Conservation (phyloP, 2,113 vertebrate genomes). For the Peromyscus californicus region DNA sequence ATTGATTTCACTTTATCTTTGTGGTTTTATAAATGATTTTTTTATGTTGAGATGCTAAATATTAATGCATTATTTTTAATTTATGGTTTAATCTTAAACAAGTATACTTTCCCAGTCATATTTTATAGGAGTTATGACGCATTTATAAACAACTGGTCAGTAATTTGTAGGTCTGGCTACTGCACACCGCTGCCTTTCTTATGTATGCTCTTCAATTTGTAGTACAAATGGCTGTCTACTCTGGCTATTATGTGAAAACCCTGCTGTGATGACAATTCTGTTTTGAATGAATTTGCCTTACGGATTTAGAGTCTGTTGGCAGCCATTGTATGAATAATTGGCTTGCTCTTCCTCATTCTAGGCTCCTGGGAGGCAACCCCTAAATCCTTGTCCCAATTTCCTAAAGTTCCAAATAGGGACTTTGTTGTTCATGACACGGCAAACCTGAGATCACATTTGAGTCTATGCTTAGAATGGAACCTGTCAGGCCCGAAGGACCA, state of each 20-base stretch:
- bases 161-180: background rate
- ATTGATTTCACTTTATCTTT: slow-evolving; percentile 2
- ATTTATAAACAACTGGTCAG: slow-evolving; percentile 14
- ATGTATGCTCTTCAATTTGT: background rate
- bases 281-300: slow-evolving; percentile 15
- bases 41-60: slow-evolving; percentile 38
- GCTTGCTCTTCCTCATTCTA: background rate
- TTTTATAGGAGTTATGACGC: background rate
- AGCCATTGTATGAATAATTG: background rate
- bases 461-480: background rate
- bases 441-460: background rate
- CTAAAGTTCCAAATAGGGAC: background rate
- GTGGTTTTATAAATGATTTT: slow-evolving; percentile 32
- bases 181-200: background rate
- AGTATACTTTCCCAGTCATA: background rate
- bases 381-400: background rate
- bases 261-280: background rate
- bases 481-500: background rate
- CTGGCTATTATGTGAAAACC: background rate
- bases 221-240: slow-evolving; percentile 8
- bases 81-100: background rate
- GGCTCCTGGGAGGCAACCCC: background rate
- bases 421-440: background rate
- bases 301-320: background rate
- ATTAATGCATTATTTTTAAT: background rate